A percentile compares a stretch with the other conserved stretches of the same genome.
Conservation (phyloP, 1,140 invertebrate species). For the Oncopeltus fasciatus region DNA sequence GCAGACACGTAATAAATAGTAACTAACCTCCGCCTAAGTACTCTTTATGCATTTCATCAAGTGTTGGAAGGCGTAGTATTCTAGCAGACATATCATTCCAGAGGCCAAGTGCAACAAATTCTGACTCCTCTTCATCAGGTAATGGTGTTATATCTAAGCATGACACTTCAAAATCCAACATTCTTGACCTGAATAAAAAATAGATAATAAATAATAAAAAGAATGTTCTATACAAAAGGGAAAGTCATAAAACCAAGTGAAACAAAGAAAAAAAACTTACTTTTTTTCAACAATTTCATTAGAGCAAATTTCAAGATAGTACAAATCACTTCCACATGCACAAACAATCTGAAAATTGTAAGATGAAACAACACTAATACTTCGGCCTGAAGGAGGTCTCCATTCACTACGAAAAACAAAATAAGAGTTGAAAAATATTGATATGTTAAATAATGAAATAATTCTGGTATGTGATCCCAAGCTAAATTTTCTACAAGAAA, state of each 20-base stretch:
- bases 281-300: constrained; percentile 48
- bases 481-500: too few species aligned
- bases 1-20: constrained; percentile 4
- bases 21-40: constrained; percentile 62
- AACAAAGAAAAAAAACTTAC: constrained; percentile 28
- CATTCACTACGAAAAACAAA: constrained; percentile 42
- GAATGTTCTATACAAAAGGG: not conserved
- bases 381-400: constrained; percentile 54
- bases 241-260: not conserved
- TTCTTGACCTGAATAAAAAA: constrained; percentile 36
- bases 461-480: too few species aligned
- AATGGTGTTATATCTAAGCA: constrained; percentile 86
- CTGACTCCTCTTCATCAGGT: constrained; percentile 35
- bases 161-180: constrained; percentile 84
- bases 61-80: constrained; percentile 60
- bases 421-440: constrained; percentile 21
- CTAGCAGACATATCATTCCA: constrained; percentile 95
- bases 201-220: not conserved
- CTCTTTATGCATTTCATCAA: constrained; percentile 70
- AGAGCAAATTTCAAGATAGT: constrained; percentile 69
- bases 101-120: constrained; percentile 78
- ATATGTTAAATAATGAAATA: too few species aligned
- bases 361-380: constrained; percentile 78
- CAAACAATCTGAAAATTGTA: constrained; percentile 71
- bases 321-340: constrained; percentile 76